Evolutionary conservation across 2,797 vertebrate genomes (phyloP), one percentile per base, ranked within the genome.

Genomic region (Danio kyathit): DNA sequence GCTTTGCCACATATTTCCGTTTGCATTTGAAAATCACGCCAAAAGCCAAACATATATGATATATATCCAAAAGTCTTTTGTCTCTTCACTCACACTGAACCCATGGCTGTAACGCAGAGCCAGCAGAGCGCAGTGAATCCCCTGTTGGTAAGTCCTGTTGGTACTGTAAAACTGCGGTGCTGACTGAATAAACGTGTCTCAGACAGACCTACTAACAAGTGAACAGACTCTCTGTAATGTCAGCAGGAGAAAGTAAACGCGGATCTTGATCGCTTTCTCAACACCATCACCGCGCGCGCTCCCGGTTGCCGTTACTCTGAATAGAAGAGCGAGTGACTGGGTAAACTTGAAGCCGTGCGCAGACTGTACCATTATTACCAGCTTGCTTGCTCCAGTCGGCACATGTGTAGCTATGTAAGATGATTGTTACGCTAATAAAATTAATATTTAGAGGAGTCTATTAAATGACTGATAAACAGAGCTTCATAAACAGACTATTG

Each of bases 1-100:
- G 91, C 95, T 95, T 93, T 93, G 95, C 95, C 92, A 95, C 96
- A 98, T 97, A 95, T 93, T 97, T 96, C 94, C 93, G 95, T 95
- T 95, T 93, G 94, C 94, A 95, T 96, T 95, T 94, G 95, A 93
- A 92, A 93, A 90, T 93, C 88, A 93, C 93, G 91, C 88, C 92
- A 90, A 95, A 94, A 87, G 96, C 95, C 96, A 92, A 94, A 89
- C 94, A 97, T 96, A 46, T 67, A n/a, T 41, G 46, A 48, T 7
- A 92, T 90, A 93, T 88, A 84, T 90, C 88, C 80, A 84, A 84
- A 87, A 79, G 74, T 88, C 92, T 76, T 76, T 29, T 82, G 76
- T 81, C 17, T 44, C n/a, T 57, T 81, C 76, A 88, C 92, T 87
- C 90, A 91, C 89, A 93, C 91, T 90, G 95, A 93, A 90, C 93